Evolutionary conservation across 2,797 vertebrate species (phyloP).

Genomic region (Aphelocoma californica): DNA sequence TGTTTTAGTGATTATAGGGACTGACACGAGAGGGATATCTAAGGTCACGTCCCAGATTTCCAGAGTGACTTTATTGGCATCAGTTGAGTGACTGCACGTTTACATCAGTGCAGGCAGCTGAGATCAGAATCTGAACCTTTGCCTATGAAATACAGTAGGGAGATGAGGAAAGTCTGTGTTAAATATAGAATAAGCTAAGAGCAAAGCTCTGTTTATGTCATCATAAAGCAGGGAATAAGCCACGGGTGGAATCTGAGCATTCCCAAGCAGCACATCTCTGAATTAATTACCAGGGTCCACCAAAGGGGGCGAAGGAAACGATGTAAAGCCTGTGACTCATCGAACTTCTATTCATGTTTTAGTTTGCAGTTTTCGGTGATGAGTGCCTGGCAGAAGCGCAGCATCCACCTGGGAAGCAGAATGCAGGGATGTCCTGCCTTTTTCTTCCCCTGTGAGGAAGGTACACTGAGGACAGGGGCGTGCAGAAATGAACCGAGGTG

Average conservation of each 20-base stretch:
- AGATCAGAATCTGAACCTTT: constrained; percentile 51
- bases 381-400: neutral
- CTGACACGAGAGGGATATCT: neutral
- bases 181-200: constrained; percentile 47
- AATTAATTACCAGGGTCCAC: constrained; percentile 46
- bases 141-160: neutral
- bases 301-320: constrained; percentile 12
- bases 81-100: neutral
- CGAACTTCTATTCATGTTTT: neutral
- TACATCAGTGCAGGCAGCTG: neutral
- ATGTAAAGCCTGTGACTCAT: constrained; percentile 44
- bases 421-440: neutral
- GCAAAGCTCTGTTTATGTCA: constrained; percentile 57
- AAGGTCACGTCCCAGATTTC: constrained; percentile 4
- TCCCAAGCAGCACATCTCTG: constrained; percentile 48
- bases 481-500: neutral
- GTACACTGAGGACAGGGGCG: neutral
- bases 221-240: constrained; percentile 41
- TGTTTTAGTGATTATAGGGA: neutral
- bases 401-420: neutral
- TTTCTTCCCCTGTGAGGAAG: neutral
- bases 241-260: constrained; percentile 42
- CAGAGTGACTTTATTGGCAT: neutral
- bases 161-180: constrained; percentile 33
- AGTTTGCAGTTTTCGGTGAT: neutral